Evolutionary conservation across 2,888 invertebrate species (phyloP).

Genomic region (Ormia ochracea): DNA sequence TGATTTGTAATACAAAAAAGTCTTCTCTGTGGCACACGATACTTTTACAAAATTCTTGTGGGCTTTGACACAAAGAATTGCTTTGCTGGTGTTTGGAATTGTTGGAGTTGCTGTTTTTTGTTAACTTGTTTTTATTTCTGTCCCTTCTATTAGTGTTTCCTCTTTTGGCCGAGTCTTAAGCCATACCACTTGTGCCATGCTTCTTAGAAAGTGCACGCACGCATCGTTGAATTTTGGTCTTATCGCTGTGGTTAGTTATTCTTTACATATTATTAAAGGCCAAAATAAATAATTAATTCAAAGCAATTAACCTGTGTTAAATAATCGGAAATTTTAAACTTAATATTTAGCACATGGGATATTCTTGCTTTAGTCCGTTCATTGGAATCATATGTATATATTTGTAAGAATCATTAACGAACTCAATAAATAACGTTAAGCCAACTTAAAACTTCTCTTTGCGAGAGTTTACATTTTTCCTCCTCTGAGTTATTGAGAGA

Average conservation of each 20-base stretch:
- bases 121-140: not conserved
- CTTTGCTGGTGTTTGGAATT: not conserved
- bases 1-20: not conserved
- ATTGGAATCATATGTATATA: too few species aligned
- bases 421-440: too few species aligned
- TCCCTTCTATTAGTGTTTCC: not conserved
- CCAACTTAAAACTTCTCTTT: too few species aligned
- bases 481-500: too few species aligned
- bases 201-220: slow-evolving; percentile 26
- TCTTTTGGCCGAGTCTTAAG: too few species aligned
- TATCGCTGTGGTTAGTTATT: not conserved
- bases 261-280: slow-evolving; percentile 58
- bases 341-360: too few species aligned
- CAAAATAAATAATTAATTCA: slow-evolving; percentile 76
- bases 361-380: too few species aligned
- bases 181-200: slow-evolving; percentile 1
- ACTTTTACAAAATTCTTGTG: slow-evolving; percentile 55
- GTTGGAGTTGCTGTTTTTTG: not conserved
- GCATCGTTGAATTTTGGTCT: slow-evolving; percentile 48
- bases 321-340: not conserved
- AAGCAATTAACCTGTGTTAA: slow-evolving; percentile 72
- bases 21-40: slow-evolving; percentile 38
- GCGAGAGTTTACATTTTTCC: too few species aligned
- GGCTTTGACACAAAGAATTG: slow-evolving; percentile 26
- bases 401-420: too few species aligned